phyloP scores from a whole-genome alignment of 2,113 vertebrate species.

The Sebastes fasciatus region DNA sequence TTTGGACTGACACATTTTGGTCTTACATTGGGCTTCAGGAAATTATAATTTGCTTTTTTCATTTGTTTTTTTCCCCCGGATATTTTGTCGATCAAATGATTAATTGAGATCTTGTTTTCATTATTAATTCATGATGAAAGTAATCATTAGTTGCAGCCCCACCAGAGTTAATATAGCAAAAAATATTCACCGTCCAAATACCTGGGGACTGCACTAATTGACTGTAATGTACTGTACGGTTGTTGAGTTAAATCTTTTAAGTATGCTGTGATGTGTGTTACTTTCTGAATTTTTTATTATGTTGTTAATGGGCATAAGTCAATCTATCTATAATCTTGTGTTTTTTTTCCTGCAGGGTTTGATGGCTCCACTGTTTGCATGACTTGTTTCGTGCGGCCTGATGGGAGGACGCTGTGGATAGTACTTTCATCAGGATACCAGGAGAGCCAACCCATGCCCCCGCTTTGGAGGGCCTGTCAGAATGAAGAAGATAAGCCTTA shows the following conservation, averaged over 20 bases:
- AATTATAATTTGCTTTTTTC: too few relatives aligned
- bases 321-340: conserved; percentile 16
- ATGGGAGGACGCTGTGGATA: conserved; percentile 87
- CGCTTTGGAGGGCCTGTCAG: conserved; percentile 84
- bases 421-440: conserved; percentile 79
- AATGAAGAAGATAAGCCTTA: conserved; percentile 99
- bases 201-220: not conserved
- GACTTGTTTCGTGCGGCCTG: conserved; percentile 83
- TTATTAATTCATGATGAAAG: too few relatives aligned
- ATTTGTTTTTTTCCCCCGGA: too few relatives aligned
- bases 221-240: not conserved
- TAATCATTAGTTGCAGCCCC: too few relatives aligned
- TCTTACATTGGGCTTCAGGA: too few relatives aligned
- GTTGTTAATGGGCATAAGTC: not conserved
- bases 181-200: too few relatives aligned
- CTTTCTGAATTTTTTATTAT: not conserved
- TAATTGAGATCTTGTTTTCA: too few relatives aligned
- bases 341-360: conserved; percentile 85
- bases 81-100: too few relatives aligned
- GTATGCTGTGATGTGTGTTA: not conserved
- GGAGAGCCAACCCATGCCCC: conserved; percentile 79
- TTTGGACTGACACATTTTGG: not conserved
- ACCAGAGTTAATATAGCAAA: too few relatives aligned
- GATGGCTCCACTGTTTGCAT: conserved; percentile 83
- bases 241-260: not conserved